Base-by-base conservation (phyloP, 2,888 invertebrate species). In the Acanthosepion esculentum region DNA sequence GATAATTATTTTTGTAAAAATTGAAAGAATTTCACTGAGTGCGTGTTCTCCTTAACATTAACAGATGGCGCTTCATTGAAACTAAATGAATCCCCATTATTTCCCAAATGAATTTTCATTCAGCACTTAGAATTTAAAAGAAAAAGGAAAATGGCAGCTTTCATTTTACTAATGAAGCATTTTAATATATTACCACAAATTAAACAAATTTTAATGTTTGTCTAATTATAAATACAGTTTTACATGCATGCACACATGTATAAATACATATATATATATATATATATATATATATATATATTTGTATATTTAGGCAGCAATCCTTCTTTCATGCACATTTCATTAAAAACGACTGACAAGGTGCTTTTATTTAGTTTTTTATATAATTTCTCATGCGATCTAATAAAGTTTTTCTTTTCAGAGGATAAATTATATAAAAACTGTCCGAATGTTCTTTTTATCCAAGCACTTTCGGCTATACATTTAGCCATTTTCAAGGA, bases 41-140 rank as follows among this genome's bases (percentile, higher is more conserved):
- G n/a, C 78, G 78, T 78, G 78, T 78, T 78, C 78, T 78, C 78
- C 78, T 78, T 78, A 78, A 33, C 78, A 78, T 78, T 78, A 78
- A 12, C 78, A 33, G 78, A 78, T 23, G 78, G 5, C 18, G 15
- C 5, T n/a, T 78, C 33, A 78, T 78, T 33, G 78, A 33, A 78
- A n/a, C 78, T 78, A 78, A 78, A 78, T 78, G 78, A 78, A 78
- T 78, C 33, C 78, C 41, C 33, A 78, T 78, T 78, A 78, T 78
- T 78, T 78, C 78, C 78, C 78, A 78, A 78, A 78, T 78, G 78
- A 78, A 78, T 78, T n/a, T 78, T n/a, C 78, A 78, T 78, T 33
- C 78, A 78, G 33, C 78, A 78, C 78, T 78, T n/a, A 78, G n/a
- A 78, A 78, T 78, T 78, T n/a, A n/a, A 78, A 78, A 78, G 78